Conservation (phyloP, 2,888 invertebrate genomes). For the Ophion ellenae region DNA sequence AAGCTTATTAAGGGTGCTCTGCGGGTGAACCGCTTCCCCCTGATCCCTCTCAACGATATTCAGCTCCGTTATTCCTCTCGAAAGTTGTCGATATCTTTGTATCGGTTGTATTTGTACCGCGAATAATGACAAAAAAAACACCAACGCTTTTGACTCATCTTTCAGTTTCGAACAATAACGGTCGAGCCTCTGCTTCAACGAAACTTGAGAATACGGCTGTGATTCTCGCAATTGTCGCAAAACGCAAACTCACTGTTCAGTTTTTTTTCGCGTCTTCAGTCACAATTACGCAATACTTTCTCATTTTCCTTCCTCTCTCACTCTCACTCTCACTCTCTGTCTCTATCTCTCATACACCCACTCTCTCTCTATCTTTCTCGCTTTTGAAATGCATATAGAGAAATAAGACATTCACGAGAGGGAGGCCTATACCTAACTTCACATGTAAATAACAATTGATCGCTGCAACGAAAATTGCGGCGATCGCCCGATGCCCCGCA, state of each 20-base stretch:
- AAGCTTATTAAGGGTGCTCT: slow-evolving; percentile 47
- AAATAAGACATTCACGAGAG: slow-evolving; percentile 41
- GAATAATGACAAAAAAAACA: slow-evolving; percentile 1
- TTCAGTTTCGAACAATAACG: background rate
- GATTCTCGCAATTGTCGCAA: background rate
- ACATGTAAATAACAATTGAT: slow-evolving; percentile 65
- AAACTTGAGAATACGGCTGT: background rate
- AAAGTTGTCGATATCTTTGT: slow-evolving; percentile 38
- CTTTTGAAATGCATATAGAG: slow-evolving; percentile 21
- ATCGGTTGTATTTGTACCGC: slow-evolving; percentile 22
- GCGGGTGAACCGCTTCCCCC: slow-evolving; percentile 4
- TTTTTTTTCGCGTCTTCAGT: background rate
- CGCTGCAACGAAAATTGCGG: slow-evolving; percentile 41
- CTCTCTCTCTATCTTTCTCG: slow-evolving; percentile 21
- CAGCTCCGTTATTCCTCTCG: slow-evolving; percentile 22
- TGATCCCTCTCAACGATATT: slow-evolving; percentile 15
- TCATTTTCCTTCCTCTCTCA: background rate
- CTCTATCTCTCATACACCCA: slow-evolving; percentile 13
- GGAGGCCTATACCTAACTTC: slow-evolving; percentile 61
- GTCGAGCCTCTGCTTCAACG: background rate
- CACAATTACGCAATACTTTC: background rate
- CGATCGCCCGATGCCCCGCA: slow-evolving; percentile 52
- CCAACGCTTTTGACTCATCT: background rate
- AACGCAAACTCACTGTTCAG: background rate
- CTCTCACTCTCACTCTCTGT: background rate